Evolutionary conservation across 2,797 vertebrate species (phyloP).

Genomic region (Fistularia commersonii): DNA sequence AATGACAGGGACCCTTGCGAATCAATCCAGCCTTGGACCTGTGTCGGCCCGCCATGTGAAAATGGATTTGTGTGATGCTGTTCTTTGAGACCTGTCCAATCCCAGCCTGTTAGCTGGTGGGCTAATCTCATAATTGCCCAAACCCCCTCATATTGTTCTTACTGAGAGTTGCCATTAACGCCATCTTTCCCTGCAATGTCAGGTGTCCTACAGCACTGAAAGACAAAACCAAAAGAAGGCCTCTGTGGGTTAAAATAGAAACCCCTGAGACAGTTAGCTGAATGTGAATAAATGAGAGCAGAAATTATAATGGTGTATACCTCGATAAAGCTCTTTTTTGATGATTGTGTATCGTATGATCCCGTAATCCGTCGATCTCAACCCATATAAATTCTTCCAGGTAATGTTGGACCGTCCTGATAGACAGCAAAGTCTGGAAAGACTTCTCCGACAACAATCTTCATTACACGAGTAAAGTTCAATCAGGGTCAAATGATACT

Average conservation of each 20-base stretch:
- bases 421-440: too few species aligned
- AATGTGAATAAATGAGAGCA: not conserved
- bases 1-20: slow-evolving; percentile 78
- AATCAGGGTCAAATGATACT: too few species aligned
- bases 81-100: slow-evolving; percentile 80
- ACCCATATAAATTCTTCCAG: too few species aligned
- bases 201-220: slow-evolving; percentile 71
- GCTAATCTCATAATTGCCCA: slow-evolving; percentile 87
- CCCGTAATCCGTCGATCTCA: too few species aligned
- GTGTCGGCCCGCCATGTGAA: slow-evolving; percentile 73
- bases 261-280: slow-evolving; percentile 20
- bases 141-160: slow-evolving; percentile 81
- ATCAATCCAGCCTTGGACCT: slow-evolving; percentile 74
- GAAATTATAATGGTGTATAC: not conserved
- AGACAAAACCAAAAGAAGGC: slow-evolving; percentile 38
- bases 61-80: slow-evolving; percentile 79
- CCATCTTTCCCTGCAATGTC: slow-evolving; percentile 76
- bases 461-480: too few species aligned
- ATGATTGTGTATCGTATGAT: too few species aligned
- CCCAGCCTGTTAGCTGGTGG: slow-evolving; percentile 74
- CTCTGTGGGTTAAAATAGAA: slow-evolving; percentile 54
- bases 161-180: slow-evolving; percentile 71
- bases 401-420: too few species aligned
- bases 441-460: too few species aligned
- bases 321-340: too few species aligned